Conservation (phyloP, 1,140 invertebrate genomes). For the Pseudomyrmex gracilis region DNA sequence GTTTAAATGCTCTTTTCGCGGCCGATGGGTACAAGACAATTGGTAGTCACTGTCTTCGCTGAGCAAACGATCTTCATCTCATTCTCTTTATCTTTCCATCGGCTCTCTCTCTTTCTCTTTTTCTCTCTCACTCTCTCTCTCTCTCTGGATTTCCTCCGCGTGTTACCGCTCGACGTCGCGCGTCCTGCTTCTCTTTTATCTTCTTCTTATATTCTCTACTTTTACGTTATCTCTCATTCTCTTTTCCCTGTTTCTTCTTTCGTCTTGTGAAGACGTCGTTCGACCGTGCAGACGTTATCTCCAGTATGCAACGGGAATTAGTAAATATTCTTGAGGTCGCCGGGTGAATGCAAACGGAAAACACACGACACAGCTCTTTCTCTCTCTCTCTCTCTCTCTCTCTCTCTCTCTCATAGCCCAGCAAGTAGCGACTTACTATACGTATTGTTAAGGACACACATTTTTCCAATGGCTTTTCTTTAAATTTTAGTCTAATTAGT, state of each 20-base stretch:
- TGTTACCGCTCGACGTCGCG: constrained; percentile 5
- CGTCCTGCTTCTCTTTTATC: constrained; percentile 24
- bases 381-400: constrained; percentile 48
- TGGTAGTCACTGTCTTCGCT: constrained; percentile 74
- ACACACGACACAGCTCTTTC: background rate
- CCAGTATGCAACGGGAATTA: constrained; percentile 81
- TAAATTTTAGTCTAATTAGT: background rate
- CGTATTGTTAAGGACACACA: constrained; percentile 50
- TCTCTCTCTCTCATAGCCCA: constrained; percentile 25
- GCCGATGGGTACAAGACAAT: constrained; percentile 75
- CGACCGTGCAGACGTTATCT: constrained; percentile 77
- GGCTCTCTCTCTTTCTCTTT: constrained; percentile 54
- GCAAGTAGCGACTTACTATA: constrained; percentile 36
- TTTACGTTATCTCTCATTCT: constrained; percentile 19
- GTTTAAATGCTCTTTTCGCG: constrained; percentile 75
- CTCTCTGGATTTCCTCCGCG: constrained; percentile 4
- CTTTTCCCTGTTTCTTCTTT: constrained; percentile 23
- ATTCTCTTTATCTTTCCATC: constrained; percentile 66
- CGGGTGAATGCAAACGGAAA: constrained; percentile 34
- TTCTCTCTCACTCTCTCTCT: constrained; percentile 55
- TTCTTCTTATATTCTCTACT: constrained; percentile 24
- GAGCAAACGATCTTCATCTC: constrained; percentile 42
- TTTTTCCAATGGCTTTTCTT: background rate
- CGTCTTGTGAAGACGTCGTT: constrained; percentile 35
- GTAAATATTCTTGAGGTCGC: constrained; percentile 75